Evolutionary conservation across 2,797 vertebrate species (phyloP).

Genomic region (Megalops cyprinoides): DNA sequence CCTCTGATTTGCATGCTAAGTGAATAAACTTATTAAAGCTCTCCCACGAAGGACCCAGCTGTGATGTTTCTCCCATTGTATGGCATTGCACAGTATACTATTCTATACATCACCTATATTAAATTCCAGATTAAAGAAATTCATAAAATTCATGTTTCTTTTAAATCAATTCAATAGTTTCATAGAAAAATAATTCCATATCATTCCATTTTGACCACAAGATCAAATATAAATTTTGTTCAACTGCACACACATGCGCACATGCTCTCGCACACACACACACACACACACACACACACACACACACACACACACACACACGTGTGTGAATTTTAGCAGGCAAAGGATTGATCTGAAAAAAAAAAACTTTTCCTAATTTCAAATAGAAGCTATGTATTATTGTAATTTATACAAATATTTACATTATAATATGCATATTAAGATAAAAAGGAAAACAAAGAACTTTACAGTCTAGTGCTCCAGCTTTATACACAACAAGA

Average conservation of each 20-base stretch:
- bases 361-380: not conserved
- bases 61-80: not conserved
- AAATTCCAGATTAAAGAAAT: not conserved
- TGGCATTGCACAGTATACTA: not conserved
- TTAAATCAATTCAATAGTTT: slow-evolving; percentile 17
- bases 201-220: not conserved
- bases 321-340: slow-evolving; percentile 10
- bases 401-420: slow-evolving; percentile 29
- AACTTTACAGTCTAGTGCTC: slow-evolving; percentile 76
- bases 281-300: no score
- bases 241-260: no score
- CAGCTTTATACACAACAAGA: slow-evolving; percentile 58
- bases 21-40: slow-evolving; percentile 2
- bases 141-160: not conserved
- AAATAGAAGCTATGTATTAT: not conserved
- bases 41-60: not conserved
- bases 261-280: no score
- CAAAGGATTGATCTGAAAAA: no score
- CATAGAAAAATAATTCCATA: not conserved
- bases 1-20: not conserved
- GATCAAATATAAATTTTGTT: not conserved
- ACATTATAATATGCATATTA: slow-evolving; percentile 36
- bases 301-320: no score
- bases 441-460: slow-evolving; percentile 45
- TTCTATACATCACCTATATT: not conserved